These are phyloP conservation scores for Pangasius krempfi DNA, from an alignment of 2,797 vertebrate genomes.

Conservation along the genomic window DNA sequence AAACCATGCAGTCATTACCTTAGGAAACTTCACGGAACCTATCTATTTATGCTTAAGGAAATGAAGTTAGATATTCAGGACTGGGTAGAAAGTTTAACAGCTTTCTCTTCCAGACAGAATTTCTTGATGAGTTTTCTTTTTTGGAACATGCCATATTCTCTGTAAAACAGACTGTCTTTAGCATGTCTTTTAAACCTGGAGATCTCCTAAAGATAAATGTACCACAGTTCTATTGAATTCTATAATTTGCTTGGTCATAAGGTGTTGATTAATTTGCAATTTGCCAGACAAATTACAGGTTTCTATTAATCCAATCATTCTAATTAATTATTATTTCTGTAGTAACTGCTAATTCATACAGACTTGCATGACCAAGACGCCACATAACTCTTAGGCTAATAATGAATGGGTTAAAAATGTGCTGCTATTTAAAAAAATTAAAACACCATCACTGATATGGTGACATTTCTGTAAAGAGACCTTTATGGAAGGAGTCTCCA, in stretches of 20 bases:
- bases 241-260: background rate
- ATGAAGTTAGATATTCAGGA: background rate
- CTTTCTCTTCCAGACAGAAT: background rate
- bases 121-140: background rate
- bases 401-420: background rate
- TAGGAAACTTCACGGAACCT: background rate
- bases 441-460: background rate
- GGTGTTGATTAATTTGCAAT: background rate
- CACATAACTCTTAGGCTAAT: background rate
- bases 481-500: background rate
- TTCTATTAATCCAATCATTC: background rate
- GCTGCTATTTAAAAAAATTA: background rate
- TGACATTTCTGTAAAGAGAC: background rate
- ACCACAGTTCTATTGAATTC: background rate
- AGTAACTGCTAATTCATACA: background rate
- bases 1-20: slow-evolving; percentile 5
- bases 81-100: background rate
- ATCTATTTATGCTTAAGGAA: background rate
- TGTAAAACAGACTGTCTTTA: background rate
- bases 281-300: background rate
- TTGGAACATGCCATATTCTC: background rate
- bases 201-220: background rate
- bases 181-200: background rate
- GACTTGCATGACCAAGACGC: too few species aligned
- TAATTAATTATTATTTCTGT: background rate